These are phyloP conservation scores for Clavelina lepadiformis DNA, from an alignment of 23 tunicate species.

Conservation along the genomic window DNA sequence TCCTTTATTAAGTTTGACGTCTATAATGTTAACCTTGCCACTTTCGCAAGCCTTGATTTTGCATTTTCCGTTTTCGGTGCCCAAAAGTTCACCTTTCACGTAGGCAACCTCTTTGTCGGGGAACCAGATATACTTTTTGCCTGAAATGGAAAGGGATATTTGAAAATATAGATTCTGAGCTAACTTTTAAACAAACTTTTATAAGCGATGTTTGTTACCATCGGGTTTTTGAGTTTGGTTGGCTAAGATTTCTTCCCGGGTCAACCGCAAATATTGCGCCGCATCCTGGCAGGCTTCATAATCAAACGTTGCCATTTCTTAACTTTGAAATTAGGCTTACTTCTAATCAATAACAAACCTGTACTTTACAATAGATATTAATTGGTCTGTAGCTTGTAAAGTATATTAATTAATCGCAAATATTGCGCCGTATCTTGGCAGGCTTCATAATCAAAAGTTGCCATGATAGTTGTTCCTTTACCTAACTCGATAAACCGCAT, in stretches of 20 bases:
- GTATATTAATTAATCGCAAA: constrained; percentile 49
- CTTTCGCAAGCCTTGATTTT: constrained; percentile 46
- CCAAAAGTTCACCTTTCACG: constrained; percentile 57
- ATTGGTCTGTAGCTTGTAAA: no score
- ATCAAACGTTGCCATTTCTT: constrained; percentile 84
- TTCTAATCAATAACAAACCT: no score
- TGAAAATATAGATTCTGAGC: not conserved
- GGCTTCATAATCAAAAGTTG: constrained; percentile 59
- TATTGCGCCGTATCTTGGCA: constrained; percentile 75
- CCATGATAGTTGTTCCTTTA: no score
- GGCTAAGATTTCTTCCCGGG: constrained; percentile 44
- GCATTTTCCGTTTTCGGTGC: constrained; percentile 63
- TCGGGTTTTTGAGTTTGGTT: constrained; percentile 77
- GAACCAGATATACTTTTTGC: constrained; percentile 76
- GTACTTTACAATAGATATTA: no score
- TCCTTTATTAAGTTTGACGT: no score
- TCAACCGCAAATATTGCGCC: constrained; percentile 68
- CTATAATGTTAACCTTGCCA: constrained; percentile 40
- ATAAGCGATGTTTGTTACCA: constrained; percentile 45
- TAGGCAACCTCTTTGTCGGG: constrained; percentile 63
- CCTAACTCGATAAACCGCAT: no score
- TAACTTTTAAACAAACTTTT: not conserved
- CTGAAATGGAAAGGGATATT: no score
- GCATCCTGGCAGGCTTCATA: constrained; percentile 65
- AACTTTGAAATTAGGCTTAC: no score